Percentiles rank a stretch among this genome's conserved stretches.
Evolutionary conservation across 2,113 vertebrate species (phyloP).

Genomic region (Penelope pileata): DNA sequence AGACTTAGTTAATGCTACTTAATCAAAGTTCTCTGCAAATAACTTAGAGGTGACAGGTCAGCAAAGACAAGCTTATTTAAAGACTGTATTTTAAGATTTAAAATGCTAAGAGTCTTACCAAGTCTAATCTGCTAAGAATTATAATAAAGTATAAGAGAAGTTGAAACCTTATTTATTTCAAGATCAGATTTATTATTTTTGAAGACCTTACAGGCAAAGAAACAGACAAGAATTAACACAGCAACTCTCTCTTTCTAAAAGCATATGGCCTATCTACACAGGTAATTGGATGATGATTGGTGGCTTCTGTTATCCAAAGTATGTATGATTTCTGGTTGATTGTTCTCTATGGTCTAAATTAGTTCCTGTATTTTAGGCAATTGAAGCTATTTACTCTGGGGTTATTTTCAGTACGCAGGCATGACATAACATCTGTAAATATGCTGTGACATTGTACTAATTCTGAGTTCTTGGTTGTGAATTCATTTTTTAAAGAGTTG

Average conservation of each 20-base stretch:
- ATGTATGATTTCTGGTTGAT: not conserved
- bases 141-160: conserved; percentile 70
- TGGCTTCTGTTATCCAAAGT: not conserved
- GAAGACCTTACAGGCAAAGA: conserved; percentile 5
- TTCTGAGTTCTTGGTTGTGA: not conserved
- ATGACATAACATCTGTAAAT: not conserved
- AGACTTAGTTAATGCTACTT: conserved; percentile 68
- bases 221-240: conserved; percentile 36
- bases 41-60: conserved; percentile 76
- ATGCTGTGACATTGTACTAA: not conserved
- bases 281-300: not conserved
- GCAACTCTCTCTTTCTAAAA: not conserved
- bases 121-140: conserved; percentile 73
- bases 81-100: conserved; percentile 66
- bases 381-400: not conserved
- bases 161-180: conserved; percentile 70
- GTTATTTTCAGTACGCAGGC: not conserved
- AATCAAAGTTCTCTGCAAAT: conserved; percentile 69
- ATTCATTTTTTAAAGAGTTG: conserved; percentile 1
- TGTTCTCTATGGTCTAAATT: not conserved
- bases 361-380: not conserved
- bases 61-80: conserved; percentile 75
- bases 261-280: not conserved
- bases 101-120: conserved; percentile 72
- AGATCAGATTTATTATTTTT: conserved; percentile 60